A percentile compares a stretch with the other conserved stretches of the same genome.
These are phyloP conservation scores for Dysidea cf. avara DNA, from an alignment of 37 sponge, comb jelly and placozoan genomes.

Conservation along the genomic window DNA sequence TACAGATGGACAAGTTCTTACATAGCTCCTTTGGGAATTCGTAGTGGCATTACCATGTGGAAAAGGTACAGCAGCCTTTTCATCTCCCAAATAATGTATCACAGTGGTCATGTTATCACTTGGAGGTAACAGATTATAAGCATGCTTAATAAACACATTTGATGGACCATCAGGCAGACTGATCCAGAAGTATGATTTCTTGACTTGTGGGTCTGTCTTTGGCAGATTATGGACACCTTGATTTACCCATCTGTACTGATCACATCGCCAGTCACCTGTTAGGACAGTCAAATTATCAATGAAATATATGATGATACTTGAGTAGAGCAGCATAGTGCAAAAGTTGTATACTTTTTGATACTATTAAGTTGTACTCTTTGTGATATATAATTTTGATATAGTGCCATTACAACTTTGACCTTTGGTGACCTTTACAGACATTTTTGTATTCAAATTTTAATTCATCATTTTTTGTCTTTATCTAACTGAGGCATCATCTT, in stretches of 20 bases:
- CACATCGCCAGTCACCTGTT: conserved; percentile 43
- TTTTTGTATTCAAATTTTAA: too few relatives aligned
- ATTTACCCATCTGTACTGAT: conserved; percentile 27
- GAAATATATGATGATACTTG: too few relatives aligned
- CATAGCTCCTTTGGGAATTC: conserved; percentile 2
- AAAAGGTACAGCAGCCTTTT: conserved; percentile 26
- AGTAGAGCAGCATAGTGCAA: too few relatives aligned
- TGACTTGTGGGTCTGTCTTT: conserved; percentile 24
- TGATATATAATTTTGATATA: too few relatives aligned
- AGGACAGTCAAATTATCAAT: background rate
- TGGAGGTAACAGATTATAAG: conserved; percentile 41
- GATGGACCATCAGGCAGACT: conserved; percentile 41
- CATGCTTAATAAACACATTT: conserved; percentile 44
- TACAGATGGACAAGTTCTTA: conserved; percentile 18
- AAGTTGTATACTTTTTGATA: too few relatives aligned
- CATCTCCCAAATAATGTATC: conserved; percentile 46
- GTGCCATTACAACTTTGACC: too few relatives aligned
- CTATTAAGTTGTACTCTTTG: too few relatives aligned
- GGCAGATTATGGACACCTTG: conserved; percentile 44
- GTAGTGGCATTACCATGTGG: conserved; percentile 35
- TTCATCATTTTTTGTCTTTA: too few relatives aligned
- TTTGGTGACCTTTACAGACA: too few relatives aligned
- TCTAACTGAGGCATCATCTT: too few relatives aligned
- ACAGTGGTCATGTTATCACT: conserved; percentile 25
- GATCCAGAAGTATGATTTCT: conserved; percentile 32